phyloP scores from a whole-genome alignment of 2,797 vertebrate genomes.

The Rallus crepitans region DNA sequence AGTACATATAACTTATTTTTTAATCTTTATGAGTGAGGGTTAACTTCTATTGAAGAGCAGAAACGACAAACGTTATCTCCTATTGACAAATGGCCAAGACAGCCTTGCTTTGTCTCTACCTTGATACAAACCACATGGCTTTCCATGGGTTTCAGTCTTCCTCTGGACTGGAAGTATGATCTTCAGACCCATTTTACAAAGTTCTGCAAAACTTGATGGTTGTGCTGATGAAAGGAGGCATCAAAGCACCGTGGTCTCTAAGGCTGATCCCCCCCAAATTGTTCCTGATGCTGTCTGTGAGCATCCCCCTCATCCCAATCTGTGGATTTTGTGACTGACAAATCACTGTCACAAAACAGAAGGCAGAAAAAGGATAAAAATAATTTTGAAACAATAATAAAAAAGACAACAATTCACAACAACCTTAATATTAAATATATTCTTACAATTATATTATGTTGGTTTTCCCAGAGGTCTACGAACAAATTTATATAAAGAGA shows the following conservation, averaged over 20 bases:
- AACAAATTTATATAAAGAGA: constrained; percentile 64
- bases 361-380: neutral
- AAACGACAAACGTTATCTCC: neutral
- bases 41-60: neutral
- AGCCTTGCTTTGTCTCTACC: neutral
- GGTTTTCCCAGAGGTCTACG: constrained; percentile 42
- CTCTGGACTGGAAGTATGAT: neutral
- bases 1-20: neutral
- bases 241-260: neutral
- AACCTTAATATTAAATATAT: constrained; percentile 72
- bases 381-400: neutral
- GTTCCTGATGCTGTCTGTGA: neutral
- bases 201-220: neutral
- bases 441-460: constrained; percentile 42
- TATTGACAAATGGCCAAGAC: neutral
- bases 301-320: neutral
- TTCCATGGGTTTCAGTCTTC: neutral
- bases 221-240: neutral
- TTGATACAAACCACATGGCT: neutral
- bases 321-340: neutral
- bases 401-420: constrained; percentile 11
- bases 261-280: neutral
- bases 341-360: neutral
- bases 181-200: neutral
- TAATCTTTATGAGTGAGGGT: neutral